A percentile compares a stretch with the other conserved stretches of the same genome.
Evolutionary conservation across 2,797 vertebrate genomes (phyloP).

Genomic region (Spatula versicolor): DNA sequence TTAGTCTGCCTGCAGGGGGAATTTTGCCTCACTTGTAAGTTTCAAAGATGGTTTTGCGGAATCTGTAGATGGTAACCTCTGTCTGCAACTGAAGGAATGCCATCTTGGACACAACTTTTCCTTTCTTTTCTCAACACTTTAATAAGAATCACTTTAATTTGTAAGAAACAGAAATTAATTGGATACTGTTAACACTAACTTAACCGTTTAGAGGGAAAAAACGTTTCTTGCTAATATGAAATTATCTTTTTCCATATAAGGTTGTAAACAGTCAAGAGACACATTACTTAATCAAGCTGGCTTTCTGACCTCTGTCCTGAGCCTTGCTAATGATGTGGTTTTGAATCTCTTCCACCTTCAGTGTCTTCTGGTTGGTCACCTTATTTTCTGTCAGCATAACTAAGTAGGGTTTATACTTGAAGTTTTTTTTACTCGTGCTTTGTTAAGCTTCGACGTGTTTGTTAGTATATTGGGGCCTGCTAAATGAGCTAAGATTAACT

Average conservation of each 20-base stretch:
- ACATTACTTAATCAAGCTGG: not conserved
- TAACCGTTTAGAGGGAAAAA: not conserved
- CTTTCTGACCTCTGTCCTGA: conserved; percentile 13
- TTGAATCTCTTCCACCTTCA: not conserved
- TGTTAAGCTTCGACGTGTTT: not conserved
- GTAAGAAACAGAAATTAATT: not conserved
- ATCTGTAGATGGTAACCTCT: not conserved
- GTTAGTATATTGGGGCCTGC: not conserved
- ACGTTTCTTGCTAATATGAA: conserved; percentile 15
- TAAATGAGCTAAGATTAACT: not conserved
- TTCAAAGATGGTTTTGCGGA: not conserved
- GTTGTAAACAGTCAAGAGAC: not conserved
- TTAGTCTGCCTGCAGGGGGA: not conserved
- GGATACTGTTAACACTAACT: not conserved
- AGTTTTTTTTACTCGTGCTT: not conserved
- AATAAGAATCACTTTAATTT: not conserved
- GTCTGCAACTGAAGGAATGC: not conserved
- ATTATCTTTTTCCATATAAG: conserved; percentile 1
- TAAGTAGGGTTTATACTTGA: not conserved
- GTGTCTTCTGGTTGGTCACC: not conserved
- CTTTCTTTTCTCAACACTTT: not conserved
- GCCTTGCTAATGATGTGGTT: not conserved
- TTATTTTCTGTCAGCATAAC: not conserved
- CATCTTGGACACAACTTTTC: not conserved
- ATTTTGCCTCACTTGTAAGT: not conserved